Percentiles rank a stretch among this genome's conserved stretches.
Conservation (phyloP, 2,888 invertebrate species). For the Caenorhabditis panamensis region DNA sequence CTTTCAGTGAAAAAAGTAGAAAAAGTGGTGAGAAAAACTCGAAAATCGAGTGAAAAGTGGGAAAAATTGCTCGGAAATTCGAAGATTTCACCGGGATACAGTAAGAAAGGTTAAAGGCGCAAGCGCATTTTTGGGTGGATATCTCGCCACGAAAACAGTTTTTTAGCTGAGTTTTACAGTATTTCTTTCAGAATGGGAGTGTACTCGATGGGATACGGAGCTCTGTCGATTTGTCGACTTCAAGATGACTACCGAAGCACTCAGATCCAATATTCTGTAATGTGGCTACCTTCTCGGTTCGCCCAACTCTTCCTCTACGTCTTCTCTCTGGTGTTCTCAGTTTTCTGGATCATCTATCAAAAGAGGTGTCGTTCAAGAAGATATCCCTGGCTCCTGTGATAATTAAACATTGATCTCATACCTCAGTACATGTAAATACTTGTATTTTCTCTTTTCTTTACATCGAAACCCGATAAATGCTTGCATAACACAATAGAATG, state of each 20-base stretch:
- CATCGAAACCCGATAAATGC: slow-evolving; percentile 40
- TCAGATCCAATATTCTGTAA: slow-evolving; percentile 56
- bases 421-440: slow-evolving; percentile 22
- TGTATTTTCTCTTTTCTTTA: not conserved
- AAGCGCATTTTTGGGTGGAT: not conserved
- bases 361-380: slow-evolving; percentile 40
- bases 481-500: slow-evolving; percentile 15
- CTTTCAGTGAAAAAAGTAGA: too few relatives aligned
- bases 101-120: slow-evolving; percentile 34
- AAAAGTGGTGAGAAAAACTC: not conserved
- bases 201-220: slow-evolving; percentile 89
- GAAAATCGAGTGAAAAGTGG: slow-evolving; percentile 5
- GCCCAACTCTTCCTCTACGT: slow-evolving; percentile 60
- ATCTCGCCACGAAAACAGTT: slow-evolving; percentile 22
- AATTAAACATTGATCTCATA: slow-evolving; percentile 16
- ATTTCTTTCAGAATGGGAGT: slow-evolving; percentile 89
- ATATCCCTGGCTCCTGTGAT: slow-evolving; percentile 46
- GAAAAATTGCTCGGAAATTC: not conserved
- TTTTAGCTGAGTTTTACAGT: not conserved
- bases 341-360: slow-evolving; percentile 46
- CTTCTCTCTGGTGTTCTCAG: slow-evolving; percentile 29
- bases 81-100: not conserved
- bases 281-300: slow-evolving; percentile 66
- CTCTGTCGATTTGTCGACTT: slow-evolving; percentile 61
- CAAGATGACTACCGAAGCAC: slow-evolving; percentile 29